A percentile compares a stretch with the other conserved stretches of the same genome.
These are phyloP conservation scores for Potorous gilbertii DNA, from an alignment of 2,797 vertebrate genomes.

Conservation along the genomic window DNA sequence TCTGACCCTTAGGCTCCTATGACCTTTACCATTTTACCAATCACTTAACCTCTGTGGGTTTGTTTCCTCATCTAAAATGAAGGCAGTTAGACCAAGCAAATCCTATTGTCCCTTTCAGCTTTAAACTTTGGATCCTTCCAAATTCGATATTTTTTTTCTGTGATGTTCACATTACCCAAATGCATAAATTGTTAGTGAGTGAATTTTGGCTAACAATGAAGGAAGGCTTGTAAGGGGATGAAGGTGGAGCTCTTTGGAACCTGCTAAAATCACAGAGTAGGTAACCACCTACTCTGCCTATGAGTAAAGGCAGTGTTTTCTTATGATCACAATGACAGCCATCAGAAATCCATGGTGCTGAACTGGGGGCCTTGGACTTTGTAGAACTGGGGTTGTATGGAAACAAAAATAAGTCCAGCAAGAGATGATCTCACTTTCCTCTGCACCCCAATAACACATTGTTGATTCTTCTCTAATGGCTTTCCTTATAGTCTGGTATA, in stretches of 20 bases:
- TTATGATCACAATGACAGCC: no score
- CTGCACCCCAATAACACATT: background rate
- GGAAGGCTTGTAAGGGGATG: no score
- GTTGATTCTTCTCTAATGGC: background rate
- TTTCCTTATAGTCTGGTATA: background rate
- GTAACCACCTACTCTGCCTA: no score
- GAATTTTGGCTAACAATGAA: background rate
- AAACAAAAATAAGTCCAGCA: background rate
- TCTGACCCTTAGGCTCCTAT: background rate
- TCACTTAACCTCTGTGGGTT: background rate
- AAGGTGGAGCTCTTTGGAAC: no score
- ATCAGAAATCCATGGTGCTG: no score
- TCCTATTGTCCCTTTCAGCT: background rate
- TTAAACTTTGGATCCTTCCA: background rate
- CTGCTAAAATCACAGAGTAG: no score
- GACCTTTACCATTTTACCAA: background rate
- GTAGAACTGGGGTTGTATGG: background rate
- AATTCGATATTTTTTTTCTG: no score
- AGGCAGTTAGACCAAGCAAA: background rate
- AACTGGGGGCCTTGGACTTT: background rate
- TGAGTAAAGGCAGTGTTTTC: no score
- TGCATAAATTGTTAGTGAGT: background rate
- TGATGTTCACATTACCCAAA: background rate
- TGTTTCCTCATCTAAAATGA: background rate
- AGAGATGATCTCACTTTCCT: background rate